phyloP scores from a whole-genome alignment of 2,888 invertebrate genomes.

The Carterocephalus palaemon region DNA sequence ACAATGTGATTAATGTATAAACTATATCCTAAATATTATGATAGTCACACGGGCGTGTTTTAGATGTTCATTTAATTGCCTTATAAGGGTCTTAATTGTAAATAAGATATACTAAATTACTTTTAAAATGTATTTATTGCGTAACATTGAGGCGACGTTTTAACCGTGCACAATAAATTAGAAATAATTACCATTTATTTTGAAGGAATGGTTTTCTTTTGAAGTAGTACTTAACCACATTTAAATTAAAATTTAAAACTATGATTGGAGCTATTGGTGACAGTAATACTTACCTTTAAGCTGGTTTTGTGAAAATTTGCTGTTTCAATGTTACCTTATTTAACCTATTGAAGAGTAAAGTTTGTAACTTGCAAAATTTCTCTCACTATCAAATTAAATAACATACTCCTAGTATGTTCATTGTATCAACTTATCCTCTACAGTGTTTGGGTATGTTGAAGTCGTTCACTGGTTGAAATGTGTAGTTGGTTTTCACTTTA shows the following conservation, averaged over 20 bases:
- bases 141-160: slow-evolving; percentile 6
- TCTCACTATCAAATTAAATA: no score
- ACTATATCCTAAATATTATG: slow-evolving; percentile 39
- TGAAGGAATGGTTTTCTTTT: slow-evolving; percentile 2
- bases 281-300: no score
- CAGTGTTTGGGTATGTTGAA: no score
- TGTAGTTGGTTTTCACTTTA: no score
- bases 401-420: no score
- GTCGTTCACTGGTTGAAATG: no score
- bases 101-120: slow-evolving; percentile 22
- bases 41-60: slow-evolving; percentile 35
- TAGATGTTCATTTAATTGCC: slow-evolving; percentile 37
- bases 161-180: slow-evolving; percentile 21
- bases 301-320: no score
- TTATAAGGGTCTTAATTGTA: slow-evolving; percentile 24
- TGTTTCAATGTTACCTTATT: no score
- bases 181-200: slow-evolving; percentile 11
- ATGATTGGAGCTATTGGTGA: slow-evolving; percentile 5
- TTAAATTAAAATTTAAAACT: slow-evolving; percentile 9
- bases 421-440: no score
- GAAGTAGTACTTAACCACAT: slow-evolving; percentile 25
- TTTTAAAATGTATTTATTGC: slow-evolving; percentile 18
- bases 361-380: no score
- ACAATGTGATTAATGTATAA: slow-evolving; percentile 46
- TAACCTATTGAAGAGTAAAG: no score